Evolutionary conservation across 1,140 invertebrate species (phyloP).

Genomic region (Drosophila prosaltans): DNA sequence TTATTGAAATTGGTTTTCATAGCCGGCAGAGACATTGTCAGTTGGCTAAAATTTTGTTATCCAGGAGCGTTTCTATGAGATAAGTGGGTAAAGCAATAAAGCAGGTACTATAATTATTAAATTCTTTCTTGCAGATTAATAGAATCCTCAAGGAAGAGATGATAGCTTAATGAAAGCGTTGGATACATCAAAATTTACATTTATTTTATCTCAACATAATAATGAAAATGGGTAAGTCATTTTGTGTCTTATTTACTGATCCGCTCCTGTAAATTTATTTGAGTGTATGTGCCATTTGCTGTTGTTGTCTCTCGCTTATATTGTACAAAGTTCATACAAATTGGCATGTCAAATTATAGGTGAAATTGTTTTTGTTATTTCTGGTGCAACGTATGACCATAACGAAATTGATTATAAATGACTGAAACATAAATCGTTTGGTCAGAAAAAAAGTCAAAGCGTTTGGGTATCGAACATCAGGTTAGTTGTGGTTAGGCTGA

Average conservation of each 20-base stretch:
- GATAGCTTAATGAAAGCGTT: no score
- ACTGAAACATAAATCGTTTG: conserved; percentile 13
- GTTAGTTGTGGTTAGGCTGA: not conserved
- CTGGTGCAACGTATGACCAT: conserved; percentile 9
- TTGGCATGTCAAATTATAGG: conserved; percentile 30
- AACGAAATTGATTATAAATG: conserved; percentile 49
- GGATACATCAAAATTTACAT: no score
- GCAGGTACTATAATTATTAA: no score
- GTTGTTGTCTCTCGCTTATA: conserved; percentile 11
- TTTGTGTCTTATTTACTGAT: not conserved
- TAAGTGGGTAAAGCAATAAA: no score
- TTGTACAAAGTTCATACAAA: not conserved
- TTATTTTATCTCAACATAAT: no score
- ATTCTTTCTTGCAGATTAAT: no score
- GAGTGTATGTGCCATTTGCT: conserved; percentile 8
- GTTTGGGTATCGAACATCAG: not conserved
- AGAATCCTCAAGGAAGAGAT: no score
- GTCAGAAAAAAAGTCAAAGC: not conserved
- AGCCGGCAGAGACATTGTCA: conserved; percentile 30
- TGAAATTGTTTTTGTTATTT: conserved; percentile 41
- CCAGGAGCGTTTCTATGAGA: not conserved
- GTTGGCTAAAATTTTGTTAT: conserved; percentile 7
- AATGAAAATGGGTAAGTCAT: not conserved
- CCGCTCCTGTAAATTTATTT: not conserved
- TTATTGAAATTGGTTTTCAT: conserved; percentile 19